phyloP scores from a whole-genome alignment of 2,888 invertebrate species.

The Synergus itoensis region DNA sequence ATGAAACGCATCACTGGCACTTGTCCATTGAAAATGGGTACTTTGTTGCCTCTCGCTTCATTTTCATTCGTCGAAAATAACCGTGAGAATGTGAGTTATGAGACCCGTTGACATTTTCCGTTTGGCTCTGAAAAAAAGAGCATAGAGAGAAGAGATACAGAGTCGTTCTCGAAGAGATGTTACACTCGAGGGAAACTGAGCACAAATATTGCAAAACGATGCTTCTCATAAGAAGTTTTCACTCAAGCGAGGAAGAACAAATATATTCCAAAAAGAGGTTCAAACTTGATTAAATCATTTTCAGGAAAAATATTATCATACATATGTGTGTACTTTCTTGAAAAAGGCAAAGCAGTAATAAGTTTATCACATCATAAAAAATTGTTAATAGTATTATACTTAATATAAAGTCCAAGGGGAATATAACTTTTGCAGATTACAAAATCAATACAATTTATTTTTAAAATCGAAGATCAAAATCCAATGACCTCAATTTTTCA shows the following conservation, averaged over 20 bases:
- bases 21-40: slow-evolving; percentile 5
- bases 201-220: slow-evolving; percentile 33
- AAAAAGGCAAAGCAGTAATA: too few species aligned
- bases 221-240: neutral
- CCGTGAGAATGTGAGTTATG: slow-evolving; percentile 35
- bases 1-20: slow-evolving; percentile 13
- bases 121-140: slow-evolving; percentile 9
- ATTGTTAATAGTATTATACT: too few species aligned
- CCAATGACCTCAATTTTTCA: neutral
- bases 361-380: too few species aligned
- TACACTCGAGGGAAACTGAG: slow-evolving; percentile 29
- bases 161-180: slow-evolving; percentile 18
- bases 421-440: neutral
- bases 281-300: too few species aligned
- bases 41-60: slow-evolving; percentile 30
- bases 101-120: slow-evolving; percentile 33
- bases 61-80: slow-evolving; percentile 36
- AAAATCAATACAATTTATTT: neutral
- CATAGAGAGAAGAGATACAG: neutral
- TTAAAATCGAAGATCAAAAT: neutral
- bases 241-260: neutral
- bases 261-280: too few species aligned
- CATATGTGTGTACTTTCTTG: too few species aligned
- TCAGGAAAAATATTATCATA: too few species aligned
- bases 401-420: neutral